Evolutionary conservation across 2,797 vertebrate genomes (phyloP).

Genomic region (Holocentrus rufus): DNA sequence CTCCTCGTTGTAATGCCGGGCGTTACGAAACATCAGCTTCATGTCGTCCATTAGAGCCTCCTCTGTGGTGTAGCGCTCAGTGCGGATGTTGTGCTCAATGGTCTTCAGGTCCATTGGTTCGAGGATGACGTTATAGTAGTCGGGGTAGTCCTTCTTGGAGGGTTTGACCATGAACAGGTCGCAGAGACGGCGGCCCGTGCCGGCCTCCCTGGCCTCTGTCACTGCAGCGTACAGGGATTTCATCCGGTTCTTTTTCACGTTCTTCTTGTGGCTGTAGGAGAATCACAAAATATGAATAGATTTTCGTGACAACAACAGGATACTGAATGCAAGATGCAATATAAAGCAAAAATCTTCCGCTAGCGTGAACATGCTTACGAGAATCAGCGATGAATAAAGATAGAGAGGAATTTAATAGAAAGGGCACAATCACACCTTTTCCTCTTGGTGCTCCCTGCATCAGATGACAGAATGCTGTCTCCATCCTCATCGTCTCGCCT

Average conservation of each 20-base stretch:
- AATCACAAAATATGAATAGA: neutral
- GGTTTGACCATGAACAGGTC: slow-evolving; percentile 99
- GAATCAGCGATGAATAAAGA: neutral
- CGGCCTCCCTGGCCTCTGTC: slow-evolving; percentile 88
- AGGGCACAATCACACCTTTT: slow-evolving; percentile 86
- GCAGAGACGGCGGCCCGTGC: slow-evolving; percentile 90
- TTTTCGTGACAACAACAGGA: neutral
- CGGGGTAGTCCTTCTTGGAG: slow-evolving; percentile 98
- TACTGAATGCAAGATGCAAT: neutral
- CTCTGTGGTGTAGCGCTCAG: slow-evolving; percentile 90
- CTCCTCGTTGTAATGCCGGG: slow-evolving; percentile 99
- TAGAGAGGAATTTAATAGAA: neutral
- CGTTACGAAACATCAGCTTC: slow-evolving; percentile 98
- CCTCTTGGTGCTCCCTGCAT: slow-evolving; percentile 91
- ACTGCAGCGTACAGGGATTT: slow-evolving; percentile 92
- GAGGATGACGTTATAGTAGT: slow-evolving; percentile 98
- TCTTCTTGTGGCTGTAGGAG: slow-evolving; percentile 90
- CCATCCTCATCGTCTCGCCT: slow-evolving; percentile 94
- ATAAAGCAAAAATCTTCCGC: neutral
- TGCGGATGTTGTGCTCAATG: slow-evolving; percentile 94
- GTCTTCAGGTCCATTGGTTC: slow-evolving; percentile 98
- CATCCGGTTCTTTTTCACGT: slow-evolving; percentile 94
- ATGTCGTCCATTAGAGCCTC: slow-evolving; percentile 95
- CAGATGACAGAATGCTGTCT: slow-evolving; percentile 95
- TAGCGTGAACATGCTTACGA: neutral